phyloP scores from a whole-genome alignment of 1,140 invertebrate species.

The Ceratosolen fusciceps region DNA sequence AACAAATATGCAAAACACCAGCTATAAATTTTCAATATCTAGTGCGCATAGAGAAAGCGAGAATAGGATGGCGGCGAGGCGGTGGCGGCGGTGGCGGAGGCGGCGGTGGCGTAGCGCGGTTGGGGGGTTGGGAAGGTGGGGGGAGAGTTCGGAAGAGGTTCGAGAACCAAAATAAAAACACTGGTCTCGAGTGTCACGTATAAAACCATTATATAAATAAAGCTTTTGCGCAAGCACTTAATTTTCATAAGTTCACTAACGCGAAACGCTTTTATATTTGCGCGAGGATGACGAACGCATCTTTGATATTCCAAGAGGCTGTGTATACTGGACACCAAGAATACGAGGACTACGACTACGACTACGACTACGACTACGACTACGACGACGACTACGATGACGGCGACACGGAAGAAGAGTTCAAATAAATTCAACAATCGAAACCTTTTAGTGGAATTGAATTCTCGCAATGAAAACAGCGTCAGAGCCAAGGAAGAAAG shows the following conservation, averaged over 20 bases:
- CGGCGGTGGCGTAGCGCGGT: too few species aligned
- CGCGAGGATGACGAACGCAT: slow-evolving; percentile 22
- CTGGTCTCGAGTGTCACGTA: background rate
- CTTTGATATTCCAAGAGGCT: slow-evolving; percentile 32
- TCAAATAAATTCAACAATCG: slow-evolving; percentile 51
- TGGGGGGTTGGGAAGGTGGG: too few species aligned
- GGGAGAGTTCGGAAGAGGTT: too few species aligned
- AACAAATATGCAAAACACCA: too few species aligned
- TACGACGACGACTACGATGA: too few species aligned
- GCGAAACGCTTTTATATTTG: slow-evolving; percentile 29
- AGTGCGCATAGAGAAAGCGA: too few species aligned
- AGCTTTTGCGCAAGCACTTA: slow-evolving; percentile 14
- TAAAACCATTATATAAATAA: slow-evolving; percentile 5
- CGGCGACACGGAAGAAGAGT: slow-evolving; percentile 19
- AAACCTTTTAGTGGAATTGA: slow-evolving; percentile 50
- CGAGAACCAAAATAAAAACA: background rate
- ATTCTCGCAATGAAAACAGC: slow-evolving; percentile 49
- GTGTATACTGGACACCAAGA: background rate
- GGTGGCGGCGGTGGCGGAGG: too few species aligned
- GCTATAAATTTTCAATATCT: too few species aligned
- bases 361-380: too few species aligned
- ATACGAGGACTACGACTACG: too few species aligned
- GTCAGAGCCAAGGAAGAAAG: background rate
- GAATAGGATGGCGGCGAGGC: too few species aligned
- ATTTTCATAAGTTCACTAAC: slow-evolving; percentile 35